Percentiles rank a stretch among this genome's conserved stretches.
phyloP scores from a whole-genome alignment of 2,888 invertebrate genomes.

The Plagodis pulveraria region DNA sequence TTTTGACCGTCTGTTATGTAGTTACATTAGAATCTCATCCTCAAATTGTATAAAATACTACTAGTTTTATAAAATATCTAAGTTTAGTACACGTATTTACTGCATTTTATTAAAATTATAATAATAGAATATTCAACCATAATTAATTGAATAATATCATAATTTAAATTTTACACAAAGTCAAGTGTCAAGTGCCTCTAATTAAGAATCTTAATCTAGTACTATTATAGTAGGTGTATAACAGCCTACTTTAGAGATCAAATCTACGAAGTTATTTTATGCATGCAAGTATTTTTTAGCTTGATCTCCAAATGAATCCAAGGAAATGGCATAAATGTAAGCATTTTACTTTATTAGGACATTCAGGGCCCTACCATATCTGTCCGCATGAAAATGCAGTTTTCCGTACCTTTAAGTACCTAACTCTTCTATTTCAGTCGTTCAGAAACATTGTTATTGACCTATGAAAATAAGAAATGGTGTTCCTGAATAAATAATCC shows the following conservation, averaged over 20 bases:
- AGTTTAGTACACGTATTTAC: conserved; percentile 10
- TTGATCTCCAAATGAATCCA: conserved; percentile 12
- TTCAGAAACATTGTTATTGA: no score
- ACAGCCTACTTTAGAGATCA: conserved; percentile 3
- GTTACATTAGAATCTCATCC: conserved; percentile 27
- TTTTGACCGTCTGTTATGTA: conserved; percentile 27
- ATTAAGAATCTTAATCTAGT: no score
- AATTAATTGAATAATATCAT: conserved; percentile 1
- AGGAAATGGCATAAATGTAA: conserved; percentile 3
- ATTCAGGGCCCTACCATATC: background rate
- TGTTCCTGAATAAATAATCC: no score
- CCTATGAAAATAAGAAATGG: no score
- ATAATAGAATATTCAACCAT: conserved; percentile 7
- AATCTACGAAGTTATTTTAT: conserved; percentile 2
- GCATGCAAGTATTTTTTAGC: conserved; percentile 4
- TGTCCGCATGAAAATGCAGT: no score
- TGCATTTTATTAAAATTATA: conserved; percentile 16
- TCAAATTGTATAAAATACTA: conserved; percentile 4
- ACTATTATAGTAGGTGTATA: no score
- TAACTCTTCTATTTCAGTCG: no score
- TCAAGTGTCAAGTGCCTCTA: conserved; percentile 10
- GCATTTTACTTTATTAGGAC: background rate
- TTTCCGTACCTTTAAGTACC: no score
- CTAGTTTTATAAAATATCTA: conserved; percentile 2
- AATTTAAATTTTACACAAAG: background rate